phyloP scores from a whole-genome alignment of 2,113 vertebrate species.

The Phaethon lepturus region DNA sequence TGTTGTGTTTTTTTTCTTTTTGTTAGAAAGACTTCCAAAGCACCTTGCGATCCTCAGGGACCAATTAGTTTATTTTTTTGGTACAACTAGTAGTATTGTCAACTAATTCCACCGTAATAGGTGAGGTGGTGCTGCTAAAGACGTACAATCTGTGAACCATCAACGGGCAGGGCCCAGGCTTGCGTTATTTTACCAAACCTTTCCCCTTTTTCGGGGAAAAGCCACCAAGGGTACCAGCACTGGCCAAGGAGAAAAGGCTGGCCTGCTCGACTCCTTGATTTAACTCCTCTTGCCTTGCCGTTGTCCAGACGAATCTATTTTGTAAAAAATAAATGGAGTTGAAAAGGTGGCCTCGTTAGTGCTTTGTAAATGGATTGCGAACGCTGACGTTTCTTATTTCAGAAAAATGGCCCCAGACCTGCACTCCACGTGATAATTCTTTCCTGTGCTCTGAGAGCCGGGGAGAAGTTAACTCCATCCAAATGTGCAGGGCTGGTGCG shows the following conservation, averaged over 20 bases:
- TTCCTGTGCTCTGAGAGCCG: not conserved
- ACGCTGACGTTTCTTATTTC: not conserved
- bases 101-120: slow-evolving; percentile 74
- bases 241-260: slow-evolving; percentile 46
- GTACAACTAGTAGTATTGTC: slow-evolving; percentile 66
- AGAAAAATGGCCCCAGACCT: not conserved
- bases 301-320: slow-evolving; percentile 73
- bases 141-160: slow-evolving; percentile 79
- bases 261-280: slow-evolving; percentile 75
- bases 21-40: slow-evolving; percentile 70
- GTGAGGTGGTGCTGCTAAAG: slow-evolving; percentile 78
- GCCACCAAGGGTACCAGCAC: slow-evolving; percentile 72
- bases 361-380: not conserved
- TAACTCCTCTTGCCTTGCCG: slow-evolving; percentile 78
- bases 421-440: not conserved
- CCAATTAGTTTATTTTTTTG: slow-evolving; percentile 82
- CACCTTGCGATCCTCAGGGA: slow-evolving; percentile 82
- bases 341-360: not conserved
- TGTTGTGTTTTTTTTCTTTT: slow-evolving; percentile 67
- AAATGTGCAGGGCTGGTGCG: not conserved
- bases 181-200: slow-evolving; percentile 80
- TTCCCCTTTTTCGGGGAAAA: slow-evolving; percentile 73
- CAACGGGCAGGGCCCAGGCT: slow-evolving; percentile 70
- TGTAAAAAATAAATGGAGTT: not conserved
- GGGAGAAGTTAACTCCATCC: not conserved